These are phyloP conservation scores for Picathartes gymnocephalus DNA, from an alignment of 2,113 vertebrate genomes.

Conservation along the genomic window DNA sequence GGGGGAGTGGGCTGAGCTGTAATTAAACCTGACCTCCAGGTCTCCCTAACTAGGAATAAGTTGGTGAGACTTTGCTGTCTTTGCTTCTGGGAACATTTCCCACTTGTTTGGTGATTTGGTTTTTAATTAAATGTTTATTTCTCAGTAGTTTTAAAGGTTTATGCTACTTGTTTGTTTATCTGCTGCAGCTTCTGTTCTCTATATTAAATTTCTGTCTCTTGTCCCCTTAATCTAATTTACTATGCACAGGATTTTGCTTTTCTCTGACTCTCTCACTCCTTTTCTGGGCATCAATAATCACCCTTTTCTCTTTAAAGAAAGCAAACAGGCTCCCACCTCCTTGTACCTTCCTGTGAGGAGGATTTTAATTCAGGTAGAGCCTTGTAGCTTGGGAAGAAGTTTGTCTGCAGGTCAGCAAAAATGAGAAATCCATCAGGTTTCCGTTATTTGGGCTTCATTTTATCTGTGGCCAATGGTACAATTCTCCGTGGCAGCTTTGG, in stretches of 20 bases:
- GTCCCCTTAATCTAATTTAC: neutral
- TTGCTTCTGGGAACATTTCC: neutral
- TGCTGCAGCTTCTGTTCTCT: neutral
- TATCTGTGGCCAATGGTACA: neutral
- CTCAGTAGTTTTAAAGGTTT: neutral
- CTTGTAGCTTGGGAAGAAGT: neutral
- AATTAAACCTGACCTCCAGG: neutral
- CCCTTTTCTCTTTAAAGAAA: neutral
- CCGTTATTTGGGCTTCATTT: neutral
- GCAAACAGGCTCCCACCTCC: neutral
- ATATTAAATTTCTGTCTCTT: neutral
- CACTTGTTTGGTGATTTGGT: neutral
- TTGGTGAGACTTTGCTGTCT: neutral
- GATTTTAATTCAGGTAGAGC: neutral
- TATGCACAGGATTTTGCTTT: neutral
- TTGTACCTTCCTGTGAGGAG: rapidly evolving
- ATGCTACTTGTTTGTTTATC: neutral
- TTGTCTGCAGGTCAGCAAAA: neutral
- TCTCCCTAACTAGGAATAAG: neutral
- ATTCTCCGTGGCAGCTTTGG: neutral
- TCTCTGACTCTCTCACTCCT: neutral
- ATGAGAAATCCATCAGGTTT: neutral
- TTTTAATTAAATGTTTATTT: slow-evolving; percentile 27
- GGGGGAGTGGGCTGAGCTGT: neutral
- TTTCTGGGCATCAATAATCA: neutral